Evolutionary conservation across 2,888 invertebrate species (phyloP).

Genomic region (Entomobrya multifasciata): DNA sequence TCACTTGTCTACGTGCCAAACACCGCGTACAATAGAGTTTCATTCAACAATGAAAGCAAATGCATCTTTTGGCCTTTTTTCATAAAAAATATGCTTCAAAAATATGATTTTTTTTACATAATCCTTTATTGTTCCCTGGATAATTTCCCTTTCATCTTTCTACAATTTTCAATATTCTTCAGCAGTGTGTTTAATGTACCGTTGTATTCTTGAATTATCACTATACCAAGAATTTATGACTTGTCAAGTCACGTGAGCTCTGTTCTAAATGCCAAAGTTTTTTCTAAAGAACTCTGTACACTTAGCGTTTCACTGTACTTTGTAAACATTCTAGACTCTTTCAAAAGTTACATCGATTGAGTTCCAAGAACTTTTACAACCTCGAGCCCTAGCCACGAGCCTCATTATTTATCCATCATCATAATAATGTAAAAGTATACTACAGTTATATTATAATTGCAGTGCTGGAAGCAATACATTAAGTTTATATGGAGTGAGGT

Average conservation of each 20-base stretch:
- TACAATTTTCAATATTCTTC: not conserved
- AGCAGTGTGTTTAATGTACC: not conserved
- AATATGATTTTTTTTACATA: not conserved
- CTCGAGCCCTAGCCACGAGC: no score
- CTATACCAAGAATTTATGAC: not conserved
- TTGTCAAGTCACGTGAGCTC: not conserved
- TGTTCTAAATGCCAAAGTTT: not conserved
- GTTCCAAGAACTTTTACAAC: no score
- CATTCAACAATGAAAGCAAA: not conserved
- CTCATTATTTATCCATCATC: no score
- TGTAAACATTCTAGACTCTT: no score
- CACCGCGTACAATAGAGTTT: not conserved
- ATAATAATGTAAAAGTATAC: no score
- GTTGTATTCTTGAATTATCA: not conserved
- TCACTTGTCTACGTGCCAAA: constrained; percentile 1
- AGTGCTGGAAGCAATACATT: no score
- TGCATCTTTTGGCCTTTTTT: not conserved
- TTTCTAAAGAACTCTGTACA: not conserved
- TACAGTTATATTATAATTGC: no score
- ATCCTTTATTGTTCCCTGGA: constrained; percentile 23
- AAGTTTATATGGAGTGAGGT: no score
- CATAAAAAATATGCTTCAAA: not conserved
- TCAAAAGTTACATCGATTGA: no score
- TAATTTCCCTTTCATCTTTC: constrained; percentile 5
- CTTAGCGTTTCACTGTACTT: no score